These are phyloP conservation scores for Sericinus montela DNA, from an alignment of 2,888 invertebrate species.

Conservation along the genomic window DNA sequence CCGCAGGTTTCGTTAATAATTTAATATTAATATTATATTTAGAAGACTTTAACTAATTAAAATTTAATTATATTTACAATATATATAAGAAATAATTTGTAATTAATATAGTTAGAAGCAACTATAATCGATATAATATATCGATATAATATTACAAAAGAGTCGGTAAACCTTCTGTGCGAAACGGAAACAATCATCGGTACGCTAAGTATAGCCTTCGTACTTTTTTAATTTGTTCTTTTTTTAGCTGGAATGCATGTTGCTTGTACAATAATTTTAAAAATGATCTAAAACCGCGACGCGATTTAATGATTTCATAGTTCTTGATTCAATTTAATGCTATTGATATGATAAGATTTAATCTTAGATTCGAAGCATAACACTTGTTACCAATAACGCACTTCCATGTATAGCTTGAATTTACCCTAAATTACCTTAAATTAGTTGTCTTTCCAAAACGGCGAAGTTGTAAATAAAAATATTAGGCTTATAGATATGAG, in stretches of 20 bases:
- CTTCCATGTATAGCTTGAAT: constrained; percentile 6
- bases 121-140: too few species aligned
- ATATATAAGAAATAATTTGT: too few species aligned
- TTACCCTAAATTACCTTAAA: constrained; percentile 7
- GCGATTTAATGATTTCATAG: not conserved
- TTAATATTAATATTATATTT: too few species aligned
- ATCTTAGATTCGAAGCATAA: constrained; percentile 4
- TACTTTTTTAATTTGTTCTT: constrained; percentile 31
- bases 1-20: too few species aligned
- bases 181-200: constrained; percentile 49
- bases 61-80: too few species aligned
- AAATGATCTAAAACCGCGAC: constrained; percentile 13
- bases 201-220: constrained; percentile 50
- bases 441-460: constrained; percentile 8
- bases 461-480: constrained; percentile 13
- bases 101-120: too few species aligned
- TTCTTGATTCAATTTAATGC: not conserved
- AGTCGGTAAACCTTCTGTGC: constrained; percentile 54
- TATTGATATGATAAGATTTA: constrained; percentile 9
- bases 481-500: constrained; percentile 5
- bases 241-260: constrained; percentile 25
- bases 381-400: constrained; percentile 6
- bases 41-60: too few species aligned
- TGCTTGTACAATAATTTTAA: constrained; percentile 22
- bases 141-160: constrained; percentile 42